phyloP scores from a whole-genome alignment of 2,888 invertebrate genomes.

The Drosophila heteroneura region DNA sequence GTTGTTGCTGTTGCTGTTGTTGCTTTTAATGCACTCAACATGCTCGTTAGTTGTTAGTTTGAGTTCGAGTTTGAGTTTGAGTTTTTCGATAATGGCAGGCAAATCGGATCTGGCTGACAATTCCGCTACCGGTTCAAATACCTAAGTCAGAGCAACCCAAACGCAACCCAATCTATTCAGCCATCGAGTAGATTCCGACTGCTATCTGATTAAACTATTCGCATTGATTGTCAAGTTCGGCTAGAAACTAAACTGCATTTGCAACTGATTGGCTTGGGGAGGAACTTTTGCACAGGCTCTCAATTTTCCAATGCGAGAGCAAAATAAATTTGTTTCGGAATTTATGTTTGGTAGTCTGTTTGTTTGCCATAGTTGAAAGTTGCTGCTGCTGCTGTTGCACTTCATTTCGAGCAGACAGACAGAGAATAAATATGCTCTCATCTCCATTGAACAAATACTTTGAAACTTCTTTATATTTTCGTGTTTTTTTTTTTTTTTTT shows the following conservation, averaged over 20 bases:
- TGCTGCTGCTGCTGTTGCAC: slow-evolving; percentile 22
- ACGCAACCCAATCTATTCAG: neutral
- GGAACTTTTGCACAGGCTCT: slow-evolving; percentile 42
- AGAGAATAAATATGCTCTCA: slow-evolving; percentile 33
- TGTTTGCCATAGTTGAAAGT: slow-evolving; percentile 46
- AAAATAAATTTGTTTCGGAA: slow-evolving; percentile 61
- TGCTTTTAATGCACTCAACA: slow-evolving; percentile 55
- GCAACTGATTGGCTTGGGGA: slow-evolving; percentile 62
- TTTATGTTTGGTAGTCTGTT: slow-evolving; percentile 59
- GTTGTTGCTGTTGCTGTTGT: neutral
- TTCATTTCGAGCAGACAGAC: slow-evolving; percentile 43
- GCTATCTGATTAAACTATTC: slow-evolving; percentile 68
- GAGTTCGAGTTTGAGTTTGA: neutral
- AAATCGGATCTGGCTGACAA: slow-evolving; percentile 36
- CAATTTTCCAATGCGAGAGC: slow-evolving; percentile 40
- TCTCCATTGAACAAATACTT: slow-evolving; percentile 54
- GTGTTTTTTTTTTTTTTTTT: neutral
- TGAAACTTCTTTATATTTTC: slow-evolving; percentile 19
- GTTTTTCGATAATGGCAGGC: slow-evolving; percentile 41
- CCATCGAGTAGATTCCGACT: slow-evolving; percentile 19
- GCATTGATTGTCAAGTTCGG: slow-evolving; percentile 65
- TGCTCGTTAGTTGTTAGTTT: slow-evolving; percentile 55
- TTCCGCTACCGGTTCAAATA: slow-evolving; percentile 55
- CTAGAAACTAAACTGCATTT: slow-evolving; percentile 62
- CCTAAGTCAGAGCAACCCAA: slow-evolving; percentile 1